Conservation (phyloP, 2,113 vertebrate species). For the Phalacrocorax aristotelis region DNA sequence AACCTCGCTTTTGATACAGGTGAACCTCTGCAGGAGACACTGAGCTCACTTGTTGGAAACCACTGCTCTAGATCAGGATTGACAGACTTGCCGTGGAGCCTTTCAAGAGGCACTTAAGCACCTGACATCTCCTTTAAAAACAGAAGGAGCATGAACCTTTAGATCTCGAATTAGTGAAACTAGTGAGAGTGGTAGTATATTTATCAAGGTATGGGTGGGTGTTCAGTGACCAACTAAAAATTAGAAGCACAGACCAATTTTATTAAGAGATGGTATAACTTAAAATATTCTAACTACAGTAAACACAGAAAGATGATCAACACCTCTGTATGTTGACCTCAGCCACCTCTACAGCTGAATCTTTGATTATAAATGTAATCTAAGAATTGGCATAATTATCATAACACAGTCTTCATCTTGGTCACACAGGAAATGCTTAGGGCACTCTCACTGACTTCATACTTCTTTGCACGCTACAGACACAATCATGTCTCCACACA, state of each 20-base stretch:
- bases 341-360: background rate
- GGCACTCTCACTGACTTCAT: background rate
- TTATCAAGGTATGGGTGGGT: background rate
- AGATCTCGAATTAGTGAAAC: background rate
- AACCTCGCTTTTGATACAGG: background rate
- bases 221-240: background rate
- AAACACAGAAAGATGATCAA: background rate
- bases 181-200: background rate
- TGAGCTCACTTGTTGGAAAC: background rate
- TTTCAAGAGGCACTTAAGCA: background rate
- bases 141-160: background rate
- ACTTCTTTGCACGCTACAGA: background rate
- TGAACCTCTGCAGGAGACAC: background rate
- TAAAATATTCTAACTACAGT: background rate
- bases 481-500: background rate
- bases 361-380: background rate
- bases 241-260: background rate
- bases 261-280: background rate
- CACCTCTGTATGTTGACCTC: background rate
- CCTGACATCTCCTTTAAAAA: background rate
- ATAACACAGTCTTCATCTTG: background rate
- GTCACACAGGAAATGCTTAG: background rate
- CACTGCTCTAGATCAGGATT: background rate
- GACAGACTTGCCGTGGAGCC: background rate
- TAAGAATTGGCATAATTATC: background rate